phyloP scores from a whole-genome alignment of 1,140 invertebrate genomes.

The Papilio glaucus region DNA sequence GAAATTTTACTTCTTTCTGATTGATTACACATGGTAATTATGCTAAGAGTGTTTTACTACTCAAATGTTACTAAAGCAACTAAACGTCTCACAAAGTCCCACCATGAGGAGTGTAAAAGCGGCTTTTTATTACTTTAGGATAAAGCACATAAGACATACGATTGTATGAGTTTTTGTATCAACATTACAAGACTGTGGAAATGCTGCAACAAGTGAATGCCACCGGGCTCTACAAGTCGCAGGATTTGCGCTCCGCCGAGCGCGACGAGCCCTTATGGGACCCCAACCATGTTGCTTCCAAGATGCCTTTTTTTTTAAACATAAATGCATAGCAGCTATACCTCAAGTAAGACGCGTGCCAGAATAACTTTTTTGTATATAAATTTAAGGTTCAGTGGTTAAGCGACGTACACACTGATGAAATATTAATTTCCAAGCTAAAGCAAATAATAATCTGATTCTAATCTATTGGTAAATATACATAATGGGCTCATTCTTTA shows the following conservation, averaged over 20 bases:
- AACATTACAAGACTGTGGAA: not conserved
- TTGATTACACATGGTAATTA: too few species aligned
- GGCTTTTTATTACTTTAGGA: not conserved
- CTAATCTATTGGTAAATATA: too few species aligned
- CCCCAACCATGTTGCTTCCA: conserved; percentile 30
- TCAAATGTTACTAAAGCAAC: too few species aligned
- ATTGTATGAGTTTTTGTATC: not conserved
- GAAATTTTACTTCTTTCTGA: too few species aligned
- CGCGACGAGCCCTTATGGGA: conserved; percentile 37
- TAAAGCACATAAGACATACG: not conserved
- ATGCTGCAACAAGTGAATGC: not conserved
- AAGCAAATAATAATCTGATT: too few species aligned
- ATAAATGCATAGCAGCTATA: conserved; percentile 40
- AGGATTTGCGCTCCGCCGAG: conserved; percentile 44
- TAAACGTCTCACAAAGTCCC: too few species aligned
- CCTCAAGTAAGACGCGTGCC: conserved; percentile 13
- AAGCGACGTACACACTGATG: not conserved
- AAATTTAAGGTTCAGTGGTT: not conserved
- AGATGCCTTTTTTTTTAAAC: conserved; percentile 25
- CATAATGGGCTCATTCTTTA: too few species aligned
- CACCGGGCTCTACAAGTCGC: conserved; percentile 24
- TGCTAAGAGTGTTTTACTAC: too few species aligned
- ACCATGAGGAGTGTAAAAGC: too few species aligned
- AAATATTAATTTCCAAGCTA: too few species aligned
- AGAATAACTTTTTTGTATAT: conserved; percentile 13